These are phyloP conservation scores for Numenius phaeopus DNA, from an alignment of 2,797 vertebrate species.

Conservation along the genomic window DNA sequence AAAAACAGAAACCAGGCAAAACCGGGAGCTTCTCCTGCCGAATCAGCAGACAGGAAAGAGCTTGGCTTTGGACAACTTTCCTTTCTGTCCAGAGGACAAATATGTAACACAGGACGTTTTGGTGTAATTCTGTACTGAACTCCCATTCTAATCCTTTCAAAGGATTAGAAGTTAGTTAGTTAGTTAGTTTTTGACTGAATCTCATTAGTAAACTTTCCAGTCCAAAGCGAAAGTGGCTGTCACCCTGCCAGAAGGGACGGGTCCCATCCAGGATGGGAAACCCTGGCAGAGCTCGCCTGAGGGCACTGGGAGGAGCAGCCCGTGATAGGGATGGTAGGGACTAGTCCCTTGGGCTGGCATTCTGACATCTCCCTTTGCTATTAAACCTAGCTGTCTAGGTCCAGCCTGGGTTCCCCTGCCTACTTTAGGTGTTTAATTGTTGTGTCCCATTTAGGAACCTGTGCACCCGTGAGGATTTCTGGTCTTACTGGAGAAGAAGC, in stretches of 20 bases:
- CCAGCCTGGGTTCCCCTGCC: background rate
- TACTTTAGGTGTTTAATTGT: background rate
- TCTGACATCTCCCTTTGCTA: background rate
- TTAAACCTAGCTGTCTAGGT: background rate
- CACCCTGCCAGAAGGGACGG: background rate
- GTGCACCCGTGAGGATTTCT: background rate
- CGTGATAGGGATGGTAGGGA: background rate
- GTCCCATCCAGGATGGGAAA: background rate
- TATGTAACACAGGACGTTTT: background rate
- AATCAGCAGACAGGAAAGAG: background rate
- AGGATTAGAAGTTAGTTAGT: background rate
- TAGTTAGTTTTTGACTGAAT: background rate
- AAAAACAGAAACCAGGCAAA: slow-evolving; percentile 8
- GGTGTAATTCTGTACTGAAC: background rate
- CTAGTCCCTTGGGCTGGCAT: background rate
- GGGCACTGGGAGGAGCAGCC: background rate
- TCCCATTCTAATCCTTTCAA: background rate
- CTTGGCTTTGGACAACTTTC: background rate
- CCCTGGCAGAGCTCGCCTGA: background rate
- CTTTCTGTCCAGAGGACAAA: background rate
- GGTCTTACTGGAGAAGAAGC: background rate
- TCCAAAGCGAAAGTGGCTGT: background rate
- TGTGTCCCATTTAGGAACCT: background rate
- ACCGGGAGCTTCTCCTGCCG: background rate
- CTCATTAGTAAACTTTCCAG: background rate